These are phyloP conservation scores for Dione juno DNA, from an alignment of 2,888 invertebrate genomes.

Conservation along the genomic window DNA sequence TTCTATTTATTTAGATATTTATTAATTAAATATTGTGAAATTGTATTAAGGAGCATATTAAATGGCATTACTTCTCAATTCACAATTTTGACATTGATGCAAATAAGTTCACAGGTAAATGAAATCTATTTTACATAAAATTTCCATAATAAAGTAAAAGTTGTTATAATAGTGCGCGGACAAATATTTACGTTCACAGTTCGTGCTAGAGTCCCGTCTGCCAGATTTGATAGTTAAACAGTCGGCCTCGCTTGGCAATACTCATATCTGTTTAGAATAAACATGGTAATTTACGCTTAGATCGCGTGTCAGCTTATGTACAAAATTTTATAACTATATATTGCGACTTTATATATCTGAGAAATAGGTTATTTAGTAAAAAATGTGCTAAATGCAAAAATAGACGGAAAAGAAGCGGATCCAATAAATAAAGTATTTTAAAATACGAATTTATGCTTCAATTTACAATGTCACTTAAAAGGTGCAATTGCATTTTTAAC, in stretches of 20 bases:
- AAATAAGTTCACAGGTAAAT: too few species aligned
- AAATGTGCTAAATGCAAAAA: too few species aligned
- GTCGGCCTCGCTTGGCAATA: conserved; percentile 39
- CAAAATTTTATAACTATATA: conserved; percentile 15
- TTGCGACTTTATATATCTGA: neutral
- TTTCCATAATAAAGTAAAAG: conserved; percentile 15
- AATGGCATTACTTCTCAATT: too few species aligned
- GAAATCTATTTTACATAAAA: neutral
- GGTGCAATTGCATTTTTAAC: too few species aligned
- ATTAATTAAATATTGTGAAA: too few species aligned
- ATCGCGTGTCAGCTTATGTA: conserved; percentile 40
- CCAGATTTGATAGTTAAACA: conserved; percentile 55
- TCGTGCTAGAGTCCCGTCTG: conserved; percentile 58
- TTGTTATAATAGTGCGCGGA: conserved; percentile 25
- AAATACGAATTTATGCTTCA: too few species aligned
- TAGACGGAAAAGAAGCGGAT: too few species aligned
- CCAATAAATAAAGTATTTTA: too few species aligned
- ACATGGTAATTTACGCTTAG: conserved; percentile 39
- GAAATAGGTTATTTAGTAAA: neutral
- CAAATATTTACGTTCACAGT: conserved; percentile 47
- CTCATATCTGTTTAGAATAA: conserved; percentile 36
- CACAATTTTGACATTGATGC: too few species aligned
- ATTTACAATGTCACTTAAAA: too few species aligned
- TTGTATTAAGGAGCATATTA: too few species aligned
- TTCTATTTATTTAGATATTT: too few species aligned